Evolutionary conservation across 2,113 vertebrate genomes (phyloP).

Genomic region (Syrmaticus mikado): DNA sequence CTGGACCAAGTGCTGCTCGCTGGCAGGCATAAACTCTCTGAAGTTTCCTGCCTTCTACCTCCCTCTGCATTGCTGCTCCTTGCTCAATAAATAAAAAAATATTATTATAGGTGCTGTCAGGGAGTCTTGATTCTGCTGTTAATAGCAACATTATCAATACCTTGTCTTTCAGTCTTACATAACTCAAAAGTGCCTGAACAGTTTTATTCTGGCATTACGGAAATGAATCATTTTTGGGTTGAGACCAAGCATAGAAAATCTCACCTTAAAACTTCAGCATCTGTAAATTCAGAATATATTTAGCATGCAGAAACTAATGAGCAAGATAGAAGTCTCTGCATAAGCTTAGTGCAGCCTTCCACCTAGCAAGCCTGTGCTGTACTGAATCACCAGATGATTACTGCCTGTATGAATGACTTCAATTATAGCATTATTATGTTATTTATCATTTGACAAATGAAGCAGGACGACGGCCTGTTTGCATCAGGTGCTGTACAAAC

Average conservation of each 20-base stretch:
- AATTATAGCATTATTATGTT: slow-evolving; percentile 11
- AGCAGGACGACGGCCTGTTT: background rate
- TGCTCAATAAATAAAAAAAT: slow-evolving; percentile 47
- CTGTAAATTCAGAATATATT: slow-evolving; percentile 24
- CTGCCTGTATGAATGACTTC: slow-evolving; percentile 37
- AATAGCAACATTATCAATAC: slow-evolving; percentile 65
- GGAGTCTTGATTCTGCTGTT: slow-evolving; percentile 38
- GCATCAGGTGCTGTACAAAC: background rate
- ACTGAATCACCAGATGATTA: slow-evolving; percentile 39
- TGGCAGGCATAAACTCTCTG: slow-evolving; percentile 7
- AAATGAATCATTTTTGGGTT: slow-evolving; percentile 37
- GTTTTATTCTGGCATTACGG: slow-evolving; percentile 21
- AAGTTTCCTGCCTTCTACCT: slow-evolving; percentile 1
- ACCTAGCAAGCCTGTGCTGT: background rate
- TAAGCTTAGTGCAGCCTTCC: slow-evolving; percentile 32
- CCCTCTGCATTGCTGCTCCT: background rate
- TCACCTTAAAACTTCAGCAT: slow-evolving; percentile 44
- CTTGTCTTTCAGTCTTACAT: slow-evolving; percentile 43
- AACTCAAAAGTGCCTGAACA: slow-evolving; percentile 17
- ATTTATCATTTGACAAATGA: slow-evolving; percentile 58
- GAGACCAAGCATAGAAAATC: slow-evolving; percentile 46
- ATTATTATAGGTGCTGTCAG: slow-evolving; percentile 22
- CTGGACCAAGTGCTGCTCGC: slow-evolving; percentile 30
- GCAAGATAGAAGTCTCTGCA: slow-evolving; percentile 42
- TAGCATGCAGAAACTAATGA: slow-evolving; percentile 1